Evolutionary conservation across 2,888 invertebrate genomes (phyloP).

Genomic region (Chrysotoxum bicinctum): DNA sequence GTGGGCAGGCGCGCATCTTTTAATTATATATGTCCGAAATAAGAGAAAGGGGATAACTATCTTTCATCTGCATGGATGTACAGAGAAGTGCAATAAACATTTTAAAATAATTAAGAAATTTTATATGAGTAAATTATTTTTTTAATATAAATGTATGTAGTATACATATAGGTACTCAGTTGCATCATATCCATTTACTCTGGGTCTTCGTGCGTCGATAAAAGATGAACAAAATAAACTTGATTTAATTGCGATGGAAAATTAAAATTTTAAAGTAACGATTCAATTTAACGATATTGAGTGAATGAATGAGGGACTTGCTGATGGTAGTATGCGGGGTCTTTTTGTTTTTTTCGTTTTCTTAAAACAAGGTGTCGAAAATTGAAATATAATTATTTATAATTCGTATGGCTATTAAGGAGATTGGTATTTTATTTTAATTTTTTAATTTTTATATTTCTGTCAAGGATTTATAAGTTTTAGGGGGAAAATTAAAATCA

Average conservation of each 20-base stretch:
- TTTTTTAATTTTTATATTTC: not conserved
- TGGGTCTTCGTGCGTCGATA: not conserved
- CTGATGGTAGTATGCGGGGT: not conserved
- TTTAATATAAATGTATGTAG: not conserved
- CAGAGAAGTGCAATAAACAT: conserved; percentile 4
- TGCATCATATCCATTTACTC: conserved; percentile 4
- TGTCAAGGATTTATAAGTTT: conserved; percentile 8
- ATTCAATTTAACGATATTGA: conserved; percentile 5
- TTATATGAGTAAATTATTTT: not conserved
- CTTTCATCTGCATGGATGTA: not conserved
- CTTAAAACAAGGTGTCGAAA: conserved; percentile 45
- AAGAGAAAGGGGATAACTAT: not conserved
- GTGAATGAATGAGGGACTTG: not conserved
- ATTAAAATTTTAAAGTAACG: conserved; percentile 31
- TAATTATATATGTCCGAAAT: conserved; percentile 35
- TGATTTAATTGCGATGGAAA: conserved; percentile 29
- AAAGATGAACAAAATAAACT: not conserved
- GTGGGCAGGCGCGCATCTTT: conserved; percentile 25
- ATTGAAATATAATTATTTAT: conserved; percentile 58
- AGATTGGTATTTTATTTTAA: conserved; percentile 27
- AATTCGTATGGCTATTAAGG: conserved; percentile 25
- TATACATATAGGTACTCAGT: not conserved
- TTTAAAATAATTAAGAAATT: conserved; percentile 32
- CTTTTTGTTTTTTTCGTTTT: not conserved
- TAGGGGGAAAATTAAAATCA: not conserved